Evolutionary conservation across 2,888 invertebrate genomes (phyloP).

Genomic region (Belgica antarctica): DNA sequence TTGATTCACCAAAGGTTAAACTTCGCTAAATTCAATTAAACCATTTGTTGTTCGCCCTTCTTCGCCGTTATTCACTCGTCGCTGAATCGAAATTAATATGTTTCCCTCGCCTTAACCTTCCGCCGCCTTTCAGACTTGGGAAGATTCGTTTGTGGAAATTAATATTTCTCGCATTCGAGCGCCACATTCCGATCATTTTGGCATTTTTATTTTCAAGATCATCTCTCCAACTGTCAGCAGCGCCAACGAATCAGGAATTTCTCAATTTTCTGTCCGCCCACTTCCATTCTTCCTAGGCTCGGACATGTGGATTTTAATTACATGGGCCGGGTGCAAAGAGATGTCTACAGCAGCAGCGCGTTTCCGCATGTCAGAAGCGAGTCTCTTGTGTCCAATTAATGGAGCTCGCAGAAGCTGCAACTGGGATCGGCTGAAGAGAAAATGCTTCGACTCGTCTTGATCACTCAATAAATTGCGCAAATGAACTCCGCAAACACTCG

Average conservation of each 20-base stretch:
- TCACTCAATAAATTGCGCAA: not conserved
- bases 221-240: not conserved
- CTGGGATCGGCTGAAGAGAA: not conserved
- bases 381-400: conserved; percentile 29
- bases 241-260: not conserved
- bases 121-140: too few relatives aligned
- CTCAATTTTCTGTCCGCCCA: conserved; percentile 4
- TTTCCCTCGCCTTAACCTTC: not conserved
- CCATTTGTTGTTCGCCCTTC: not conserved
- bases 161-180: not conserved
- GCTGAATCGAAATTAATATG: not conserved
- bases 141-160: not conserved
- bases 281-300: conserved; percentile 1
- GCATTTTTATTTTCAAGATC: conserved; percentile 15
- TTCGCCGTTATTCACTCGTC: not conserved
- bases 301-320: conserved; percentile 18
- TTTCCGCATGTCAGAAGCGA: conserved; percentile 20
- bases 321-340: conserved; percentile 24
- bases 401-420: not conserved
- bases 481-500: conserved; percentile 2
- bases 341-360: not conserved
- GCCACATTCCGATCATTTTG: not conserved
- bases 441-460: not conserved
- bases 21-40: conserved; percentile 7
- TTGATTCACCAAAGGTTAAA: not conserved